phyloP scores from a whole-genome alignment of 2,888 invertebrate genomes.

The Morpho achilles region DNA sequence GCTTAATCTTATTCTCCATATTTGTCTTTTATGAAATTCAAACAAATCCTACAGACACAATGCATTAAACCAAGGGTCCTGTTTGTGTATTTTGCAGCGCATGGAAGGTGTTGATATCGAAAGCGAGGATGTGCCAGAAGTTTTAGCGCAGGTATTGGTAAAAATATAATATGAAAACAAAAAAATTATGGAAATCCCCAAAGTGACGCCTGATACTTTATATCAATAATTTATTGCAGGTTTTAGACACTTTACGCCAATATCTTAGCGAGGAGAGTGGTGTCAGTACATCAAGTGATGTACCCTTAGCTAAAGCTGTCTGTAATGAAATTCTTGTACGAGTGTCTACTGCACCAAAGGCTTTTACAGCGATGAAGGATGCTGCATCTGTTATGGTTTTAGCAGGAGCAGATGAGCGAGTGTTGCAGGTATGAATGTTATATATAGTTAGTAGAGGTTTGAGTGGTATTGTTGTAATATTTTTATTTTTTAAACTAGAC shows the following conservation, averaged over 20 bases:
- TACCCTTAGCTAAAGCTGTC: slow-evolving; percentile 49
- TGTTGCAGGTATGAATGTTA: slow-evolving; percentile 61
- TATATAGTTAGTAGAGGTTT: too few species aligned
- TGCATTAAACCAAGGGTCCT: not conserved
- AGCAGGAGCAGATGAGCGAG: slow-evolving; percentile 55
- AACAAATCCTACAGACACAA: not conserved
- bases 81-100: slow-evolving; percentile 40
- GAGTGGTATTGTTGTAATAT: too few species aligned
- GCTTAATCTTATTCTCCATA: too few species aligned
- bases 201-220: too few species aligned
- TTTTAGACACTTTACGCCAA: slow-evolving; percentile 56
- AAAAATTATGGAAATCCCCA: too few species aligned
- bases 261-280: slow-evolving; percentile 39
- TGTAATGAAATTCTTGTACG: slow-evolving; percentile 56
- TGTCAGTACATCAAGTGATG: slow-evolving; percentile 38
- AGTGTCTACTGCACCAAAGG: slow-evolving; percentile 55
- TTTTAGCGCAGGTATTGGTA: slow-evolving; percentile 48
- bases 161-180: too few species aligned
- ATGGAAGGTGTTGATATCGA: slow-evolving; percentile 61
- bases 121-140: slow-evolving; percentile 62
- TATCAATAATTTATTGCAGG: slow-evolving; percentile 41
- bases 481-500: too few species aligned
- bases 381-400: slow-evolving; percentile 76
- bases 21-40: too few species aligned
- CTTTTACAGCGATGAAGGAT: slow-evolving; percentile 78